Evolutionary conservation across 2,797 vertebrate genomes (phyloP).

Genomic region (Varecia variegata): DNA sequence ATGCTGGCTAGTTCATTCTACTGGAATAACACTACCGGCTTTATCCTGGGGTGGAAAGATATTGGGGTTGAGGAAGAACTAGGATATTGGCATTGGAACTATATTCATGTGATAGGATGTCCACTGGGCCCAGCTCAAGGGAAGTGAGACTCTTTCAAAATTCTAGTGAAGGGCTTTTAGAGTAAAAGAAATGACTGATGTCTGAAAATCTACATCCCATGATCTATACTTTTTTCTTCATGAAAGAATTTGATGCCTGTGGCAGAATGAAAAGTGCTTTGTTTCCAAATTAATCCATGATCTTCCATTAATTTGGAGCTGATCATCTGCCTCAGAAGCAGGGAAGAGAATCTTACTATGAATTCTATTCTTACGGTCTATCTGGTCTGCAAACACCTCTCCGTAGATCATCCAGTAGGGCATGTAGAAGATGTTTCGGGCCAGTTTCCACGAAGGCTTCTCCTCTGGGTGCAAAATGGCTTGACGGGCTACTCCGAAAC

Average conservation of each 20-base stretch:
- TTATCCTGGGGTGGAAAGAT: not conserved
- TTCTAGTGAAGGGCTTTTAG: not conserved
- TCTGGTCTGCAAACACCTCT: conserved; percentile 99
- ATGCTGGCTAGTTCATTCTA: not conserved
- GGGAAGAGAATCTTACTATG: conserved; percentile 99
- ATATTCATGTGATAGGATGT: not conserved
- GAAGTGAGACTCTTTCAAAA: not conserved
- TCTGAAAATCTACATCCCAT: not conserved
- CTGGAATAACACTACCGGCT: not conserved
- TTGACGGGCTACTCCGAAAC: conserved; percentile 97
- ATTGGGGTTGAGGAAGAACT: not conserved
- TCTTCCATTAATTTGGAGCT: conserved; percentile 80
- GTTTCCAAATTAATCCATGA: conserved; percentile 79
- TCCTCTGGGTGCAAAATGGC: conserved; percentile 98
- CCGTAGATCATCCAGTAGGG: conserved; percentile 99
- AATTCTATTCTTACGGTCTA: conserved; percentile 99
- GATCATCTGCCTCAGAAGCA: conserved; percentile 95
- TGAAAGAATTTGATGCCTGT: not conserved
- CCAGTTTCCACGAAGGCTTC: conserved; percentile 97
- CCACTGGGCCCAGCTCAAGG: not conserved
- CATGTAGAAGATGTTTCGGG: conserved; percentile 99
- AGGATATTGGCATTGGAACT: not conserved
- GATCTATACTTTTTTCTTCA: not conserved
- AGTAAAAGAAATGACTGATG: not conserved
- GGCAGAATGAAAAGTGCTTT: conserved; percentile 14